Base-by-base conservation (phyloP, 1,140 invertebrate species). In the Drosophila nasuta region DNA sequence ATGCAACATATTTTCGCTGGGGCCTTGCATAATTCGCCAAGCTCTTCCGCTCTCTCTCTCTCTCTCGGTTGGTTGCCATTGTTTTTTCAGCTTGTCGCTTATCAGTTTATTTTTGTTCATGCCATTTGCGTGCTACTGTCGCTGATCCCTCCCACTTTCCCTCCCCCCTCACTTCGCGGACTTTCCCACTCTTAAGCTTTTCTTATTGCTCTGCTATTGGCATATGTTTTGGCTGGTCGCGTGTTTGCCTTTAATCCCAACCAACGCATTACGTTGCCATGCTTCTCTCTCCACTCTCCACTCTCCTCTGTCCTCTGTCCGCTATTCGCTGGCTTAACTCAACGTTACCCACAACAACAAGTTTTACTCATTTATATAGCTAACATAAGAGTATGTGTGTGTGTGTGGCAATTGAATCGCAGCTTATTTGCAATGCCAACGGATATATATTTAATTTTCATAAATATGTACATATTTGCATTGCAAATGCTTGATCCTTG, bases 51-150 rank as follows among this genome's bases (percentile, higher is more conserved):
- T 1, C 49, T 6, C 13, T 35, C 49, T 6, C 13, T 35, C 48
- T 15, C 28, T 28, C 41, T 30, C 5, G 3, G 17, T n/a, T 25
- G 25, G 11, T 49, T 49, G 54, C 41, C 28, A 74, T 83, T 83
- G 81, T 83, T 83, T 73, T 83, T 83, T 65, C 81, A 80, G 81
- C 54, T 81, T 62, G 65, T 71, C 81, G 81, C 81, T 85, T 85
- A 85, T 85, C 81, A 85, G 81, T 85, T 85, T 85, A 80, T 85
- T 85, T 85, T 79, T 74, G 77, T 66, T 79, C 76, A 82, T 86
- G 56, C 73, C 82, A 73, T 65, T 79, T 81, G 62, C 77, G 62
- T 85, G 81, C 72, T 75, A 67, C 66, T 76, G 79, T 73, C 74
- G 68, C 68, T 82, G 73, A 77, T 79, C 77, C 74, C 63, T 75